Base-by-base conservation (phyloP, 2,888 invertebrate species). In the Lasioglossum calceatum region DNA sequence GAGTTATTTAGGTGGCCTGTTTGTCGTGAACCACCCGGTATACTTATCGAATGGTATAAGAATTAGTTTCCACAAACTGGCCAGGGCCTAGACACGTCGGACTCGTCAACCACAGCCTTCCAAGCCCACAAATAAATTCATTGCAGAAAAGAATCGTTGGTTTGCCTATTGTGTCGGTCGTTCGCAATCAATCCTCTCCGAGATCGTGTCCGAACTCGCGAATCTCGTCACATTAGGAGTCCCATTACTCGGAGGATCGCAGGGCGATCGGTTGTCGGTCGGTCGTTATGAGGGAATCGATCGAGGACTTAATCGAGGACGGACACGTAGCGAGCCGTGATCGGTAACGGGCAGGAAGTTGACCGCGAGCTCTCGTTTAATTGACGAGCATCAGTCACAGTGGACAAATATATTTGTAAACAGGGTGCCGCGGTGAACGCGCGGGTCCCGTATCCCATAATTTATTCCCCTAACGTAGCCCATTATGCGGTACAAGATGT, bases 371-470 rank as follows among this genome's bases (percentile, higher is more conserved):
- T 76, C 74, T 39, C n/a, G 36, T 86, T 83, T 90, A 89, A 91
- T 90, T 87, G 87, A 88, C 84, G 85, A 90, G 82, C 81, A 88
- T 89, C 89, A 81, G 83, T 90, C 90, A 88, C 81, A 71, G 71
- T 77, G 84, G 86, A 91, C 91, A 91, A 91, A 90, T 91, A 91
- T 90, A 91, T 91, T 84, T 91, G 91, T 91, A 88, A 91, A 89
- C 86, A 89, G 84, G 50, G 73, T 58, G 39, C 61, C 58, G 71
- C 50, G 77, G 70, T 42, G 70, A 64, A 54, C 75, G 72, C 74
- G 80, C 71, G 42, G 61, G 74, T 61, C 67, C 81, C 70, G 86
- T 83, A 88, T 86, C 88, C 85, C 86, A 87, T 91, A 91, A 91
- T 91, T 91, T 91, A 91, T 91, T 91, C 91, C 82, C 82, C 86